Percentiles rank a stretch among this genome's conserved stretches.
Conservation (phyloP, 35 echinoderm and acorn worm genomes). For the Eucidaris tribuloides region DNA sequence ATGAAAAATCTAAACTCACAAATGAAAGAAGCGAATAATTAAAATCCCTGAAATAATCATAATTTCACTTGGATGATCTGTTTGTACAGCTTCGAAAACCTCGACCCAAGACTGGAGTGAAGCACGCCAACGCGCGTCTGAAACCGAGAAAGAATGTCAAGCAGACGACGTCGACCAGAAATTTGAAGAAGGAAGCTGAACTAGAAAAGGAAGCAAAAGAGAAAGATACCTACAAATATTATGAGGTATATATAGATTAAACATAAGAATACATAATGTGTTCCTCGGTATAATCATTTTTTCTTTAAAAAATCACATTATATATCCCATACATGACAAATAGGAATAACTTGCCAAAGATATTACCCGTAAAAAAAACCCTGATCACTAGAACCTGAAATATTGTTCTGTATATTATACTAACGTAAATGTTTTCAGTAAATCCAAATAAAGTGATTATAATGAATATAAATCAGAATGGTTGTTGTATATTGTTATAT, state of each 20-base stretch:
- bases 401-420: no score
- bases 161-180: conserved; percentile 4
- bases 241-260: conserved; percentile 40
- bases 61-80: no score
- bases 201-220: conserved; percentile 19
- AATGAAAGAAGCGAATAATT: no score
- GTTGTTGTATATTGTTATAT: no score
- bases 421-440: no score
- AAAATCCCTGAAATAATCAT: no score
- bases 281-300: neutral
- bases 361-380: no score
- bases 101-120: conserved; percentile 58
- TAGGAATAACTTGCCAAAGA: neutral
- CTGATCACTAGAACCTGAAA: no score
- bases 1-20: no score
- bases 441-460: no score
- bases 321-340: neutral
- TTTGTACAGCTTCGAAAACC: conserved; percentile 18
- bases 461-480: no score
- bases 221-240: conserved; percentile 90
- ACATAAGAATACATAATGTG: no score
- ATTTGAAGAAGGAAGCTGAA: conserved; percentile 27
- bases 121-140: conserved; percentile 63
- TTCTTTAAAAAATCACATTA: neutral
- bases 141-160: conserved; percentile 56